Base-by-base conservation (phyloP, 2,888 invertebrate genomes). In the Phalera bucephala region DNA sequence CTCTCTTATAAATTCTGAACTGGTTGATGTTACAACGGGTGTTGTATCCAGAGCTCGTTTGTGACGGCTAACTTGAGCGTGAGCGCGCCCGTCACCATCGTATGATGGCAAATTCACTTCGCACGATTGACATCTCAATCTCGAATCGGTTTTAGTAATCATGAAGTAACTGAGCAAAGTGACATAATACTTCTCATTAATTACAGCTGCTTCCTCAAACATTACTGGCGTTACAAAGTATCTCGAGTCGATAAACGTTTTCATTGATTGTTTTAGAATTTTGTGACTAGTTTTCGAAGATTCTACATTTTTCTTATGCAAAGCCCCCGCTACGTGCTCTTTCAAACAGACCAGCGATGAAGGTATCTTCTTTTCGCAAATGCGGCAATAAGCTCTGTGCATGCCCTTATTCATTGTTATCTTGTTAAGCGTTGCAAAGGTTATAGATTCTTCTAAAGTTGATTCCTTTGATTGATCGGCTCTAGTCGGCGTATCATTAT, bases 131-230 rank as follows among this genome's bases (percentile, higher is more conserved):
- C 69, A 77, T 19, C 63, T 53, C 0, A 36, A 13, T 7, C 30
- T 22, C 0, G 19, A n/a, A 2, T 12, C 26, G 19, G 28, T 37
- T 6, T 13, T 22, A 0, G 54, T 54, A 2, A 73, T 33, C 17
- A 67, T 38, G 4, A 38, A 11, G 9, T 37, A 64, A 36, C 71
- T 68, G 0, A 23, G 3, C 1, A 11, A 1, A 0, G 27, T 1
- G 1, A 76, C 12, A 22, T 66, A 72, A 37, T 53, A 52, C 21
- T 45, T 40, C 0, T 58, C 48, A 38, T 78, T 76, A 0, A 77
- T 30, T 1, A 75, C 31, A 4, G 45, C 32, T 31, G 42, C 34
- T 2, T 36, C 32, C 2, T 5, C 14, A 27, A 28, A 25, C 2
- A 44, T 36, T 0, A 27, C 0, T 4, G 2, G n/a, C 12, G 5